phyloP scores from a whole-genome alignment of 2,797 vertebrate genomes.

The Artibeus jamaicensis region DNA sequence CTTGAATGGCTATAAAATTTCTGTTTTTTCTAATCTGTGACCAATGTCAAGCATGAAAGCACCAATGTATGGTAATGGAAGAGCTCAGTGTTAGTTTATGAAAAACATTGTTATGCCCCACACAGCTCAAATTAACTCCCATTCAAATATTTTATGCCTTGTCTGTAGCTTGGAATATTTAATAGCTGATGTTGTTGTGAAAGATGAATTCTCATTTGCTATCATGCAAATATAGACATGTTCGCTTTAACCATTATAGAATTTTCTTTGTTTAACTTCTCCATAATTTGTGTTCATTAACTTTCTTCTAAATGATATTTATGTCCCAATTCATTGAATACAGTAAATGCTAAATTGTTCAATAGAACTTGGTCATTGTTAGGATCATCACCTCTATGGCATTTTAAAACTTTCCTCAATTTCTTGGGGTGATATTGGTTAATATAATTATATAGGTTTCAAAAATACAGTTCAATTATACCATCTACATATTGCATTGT shows the following conservation, averaged over 20 bases:
- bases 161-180: background rate
- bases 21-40: background rate
- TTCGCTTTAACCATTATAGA: background rate
- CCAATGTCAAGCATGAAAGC: background rate
- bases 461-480: no score
- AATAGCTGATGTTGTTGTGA: background rate
- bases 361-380: background rate
- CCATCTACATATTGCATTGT: background rate
- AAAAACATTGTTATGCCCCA: background rate
- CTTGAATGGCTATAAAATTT: background rate
- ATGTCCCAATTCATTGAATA: background rate
- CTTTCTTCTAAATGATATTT: background rate
- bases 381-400: background rate
- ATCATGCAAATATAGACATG: background rate
- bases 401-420: background rate
- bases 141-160: background rate
- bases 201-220: background rate
- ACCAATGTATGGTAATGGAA: background rate
- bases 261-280: background rate
- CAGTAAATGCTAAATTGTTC: background rate
- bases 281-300: background rate
- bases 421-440: no score
- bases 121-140: background rate
- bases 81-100: background rate
- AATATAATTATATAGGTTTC: no score